Conservation (phyloP, 53 echinoderm and acorn worm genomes). For the Arbacia lixula region DNA sequence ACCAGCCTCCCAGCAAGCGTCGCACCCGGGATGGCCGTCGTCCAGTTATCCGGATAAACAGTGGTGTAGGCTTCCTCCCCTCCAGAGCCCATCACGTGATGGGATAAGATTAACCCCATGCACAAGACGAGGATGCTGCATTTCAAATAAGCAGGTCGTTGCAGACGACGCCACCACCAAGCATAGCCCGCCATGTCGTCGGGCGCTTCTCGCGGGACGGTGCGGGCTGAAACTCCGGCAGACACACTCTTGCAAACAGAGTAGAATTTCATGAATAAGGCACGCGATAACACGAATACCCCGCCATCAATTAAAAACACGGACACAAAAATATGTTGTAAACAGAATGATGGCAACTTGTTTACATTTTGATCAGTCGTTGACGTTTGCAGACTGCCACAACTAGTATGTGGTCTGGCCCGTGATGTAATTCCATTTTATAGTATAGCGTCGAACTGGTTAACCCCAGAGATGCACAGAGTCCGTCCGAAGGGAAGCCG, state of each 20-base stretch:
- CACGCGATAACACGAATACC: slow-evolving; percentile 51
- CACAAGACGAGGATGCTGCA: neutral
- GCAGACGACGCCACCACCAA: slow-evolving; percentile 25
- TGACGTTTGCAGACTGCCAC: no score
- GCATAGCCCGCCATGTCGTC: slow-evolving; percentile 25
- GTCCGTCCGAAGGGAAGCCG: no score
- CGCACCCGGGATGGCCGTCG: neutral
- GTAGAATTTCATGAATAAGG: slow-evolving; percentile 25
- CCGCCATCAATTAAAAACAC: slow-evolving; percentile 30
- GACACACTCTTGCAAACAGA: slow-evolving; percentile 3
- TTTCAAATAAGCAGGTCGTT: no score
- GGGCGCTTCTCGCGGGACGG: slow-evolving; percentile 27
- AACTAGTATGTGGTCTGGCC: no score
- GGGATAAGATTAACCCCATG: neutral
- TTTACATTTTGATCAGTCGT: no score
- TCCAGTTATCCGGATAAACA: neutral
- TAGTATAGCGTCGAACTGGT: no score
- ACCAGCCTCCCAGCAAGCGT: neutral
- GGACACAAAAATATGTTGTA: no score
- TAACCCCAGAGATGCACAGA: no score
- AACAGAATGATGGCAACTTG: no score
- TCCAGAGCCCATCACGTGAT: no score
- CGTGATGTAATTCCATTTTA: no score
- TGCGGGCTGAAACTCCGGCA: slow-evolving; percentile 22
- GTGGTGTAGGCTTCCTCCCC: slow-evolving; percentile 16